Percentiles rank a stretch among this genome's conserved stretches.
These are phyloP conservation scores for Pachypanchax playfairii DNA, from an alignment of 2,113 vertebrate genomes.

Conservation along the genomic window DNA sequence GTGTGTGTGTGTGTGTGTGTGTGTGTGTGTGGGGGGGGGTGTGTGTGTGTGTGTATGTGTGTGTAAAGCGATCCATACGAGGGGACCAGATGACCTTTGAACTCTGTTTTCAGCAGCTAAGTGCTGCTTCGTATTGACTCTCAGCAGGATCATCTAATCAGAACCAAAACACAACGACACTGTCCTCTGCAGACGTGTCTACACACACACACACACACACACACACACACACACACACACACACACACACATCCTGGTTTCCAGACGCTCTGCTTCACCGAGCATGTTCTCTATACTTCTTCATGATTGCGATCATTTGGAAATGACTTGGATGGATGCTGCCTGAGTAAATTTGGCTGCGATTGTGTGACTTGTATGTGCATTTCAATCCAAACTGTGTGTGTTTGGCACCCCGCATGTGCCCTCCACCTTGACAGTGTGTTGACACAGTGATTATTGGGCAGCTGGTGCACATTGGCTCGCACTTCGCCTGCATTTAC, in stretches of 20 bases:
- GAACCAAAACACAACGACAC: constrained; percentile 57
- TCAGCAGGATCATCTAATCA: constrained; percentile 76
- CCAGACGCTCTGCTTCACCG: constrained; percentile 40
- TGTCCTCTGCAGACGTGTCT: constrained; percentile 9
- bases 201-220: constrained; percentile 22
- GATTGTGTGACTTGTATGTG: constrained; percentile 27
- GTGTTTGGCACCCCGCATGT: constrained; percentile 66
- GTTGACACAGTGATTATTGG: constrained; percentile 79
- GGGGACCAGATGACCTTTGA: constrained; percentile 71
- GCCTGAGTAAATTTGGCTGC: constrained; percentile 34
- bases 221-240: too few species aligned
- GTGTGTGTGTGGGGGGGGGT: constrained; percentile 14
- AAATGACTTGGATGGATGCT: constrained; percentile 52
- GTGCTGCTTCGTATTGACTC: constrained; percentile 78
- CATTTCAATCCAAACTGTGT: constrained; percentile 44
- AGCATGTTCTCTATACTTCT: constrained; percentile 56
- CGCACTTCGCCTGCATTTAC: constrained; percentile 74
- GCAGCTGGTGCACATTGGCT: constrained; percentile 77
- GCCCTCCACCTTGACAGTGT: constrained; percentile 68
- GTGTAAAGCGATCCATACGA: constrained; percentile 71
- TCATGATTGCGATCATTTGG: constrained; percentile 71
- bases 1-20: constrained; percentile 6
- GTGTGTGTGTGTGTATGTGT: constrained; percentile 8
- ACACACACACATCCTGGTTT: too few species aligned
- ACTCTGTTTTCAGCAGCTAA: constrained; percentile 74